Base-by-base conservation (phyloP, 2,113 vertebrate species). In the Zingel zingel region DNA sequence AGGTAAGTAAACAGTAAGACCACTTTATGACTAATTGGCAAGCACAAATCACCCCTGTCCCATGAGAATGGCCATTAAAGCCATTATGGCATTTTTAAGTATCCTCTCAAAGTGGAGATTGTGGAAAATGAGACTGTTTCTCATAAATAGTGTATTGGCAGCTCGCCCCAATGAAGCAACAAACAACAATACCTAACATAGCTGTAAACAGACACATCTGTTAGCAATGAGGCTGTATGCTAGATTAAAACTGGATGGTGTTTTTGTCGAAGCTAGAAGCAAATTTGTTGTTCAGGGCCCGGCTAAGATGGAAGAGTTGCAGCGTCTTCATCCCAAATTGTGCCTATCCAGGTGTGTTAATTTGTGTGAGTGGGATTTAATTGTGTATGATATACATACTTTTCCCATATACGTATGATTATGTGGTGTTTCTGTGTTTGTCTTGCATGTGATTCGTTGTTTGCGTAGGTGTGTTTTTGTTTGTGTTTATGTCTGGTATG, bases 181-280 rank as follows among this genome's bases (percentile, higher is more conserved):
- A 88, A 91, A 92, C 88, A 93, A 89, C 86, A 92, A 93, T 61
- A 88, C 86, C 64, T 71, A 70, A 67, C 67, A 58, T 77, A 83
- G 89, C 82, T 74, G 86, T 87, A 91, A 91, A 89, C 78, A 79
- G 48, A 77, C 83, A 89, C 94, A 94, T 92, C 88, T 95, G 92
- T 74, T 64, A 70, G 86, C 83, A 92, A 93, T 93, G 86, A 92
- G 83, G 51, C 10, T 43, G 3, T 51, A 83, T 70, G 78, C 50
- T 23, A 58, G 79, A 86, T 79, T 82, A 72, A 81, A 86, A 43
- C 33, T 57, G 74, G 72, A 86, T 51, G 54, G 16, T 1, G n/a
- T 48, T 76, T 88, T 77, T 56, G 59, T 63, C 48, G 5, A 51
- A 58, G 53, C 63, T 91, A 59, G 19, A 58, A 81, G 81, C 36